Base-by-base conservation (phyloP, 1,140 invertebrate species). In the Bombus sylvicola region DNA sequence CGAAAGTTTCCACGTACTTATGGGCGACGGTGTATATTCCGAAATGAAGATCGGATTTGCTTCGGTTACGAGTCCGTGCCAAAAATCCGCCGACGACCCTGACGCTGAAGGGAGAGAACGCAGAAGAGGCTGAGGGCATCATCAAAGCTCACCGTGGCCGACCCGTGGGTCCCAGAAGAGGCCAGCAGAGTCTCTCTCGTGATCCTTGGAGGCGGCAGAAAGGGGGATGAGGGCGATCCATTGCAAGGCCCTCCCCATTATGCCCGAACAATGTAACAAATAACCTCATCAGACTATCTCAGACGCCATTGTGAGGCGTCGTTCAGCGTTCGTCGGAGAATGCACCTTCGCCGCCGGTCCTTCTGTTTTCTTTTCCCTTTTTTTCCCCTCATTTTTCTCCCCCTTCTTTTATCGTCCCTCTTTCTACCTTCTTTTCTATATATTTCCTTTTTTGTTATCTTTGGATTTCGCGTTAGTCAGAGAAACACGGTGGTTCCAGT, bases 201-300 rank as follows among this genome's bases (percentile, higher is more conserved):
- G 75, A 90, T 87, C 73, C 81, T 89, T 87, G 73, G 74, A 87
- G 74, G 85, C 87, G 64, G 34, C 76, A 79, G 89, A 75, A 85
- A 86, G 88, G 68, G 74, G 81, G 81, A 89, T 92, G 90, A 80
- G 88, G 79, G 81, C 83, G 89, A 91, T 89, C 80, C 86, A 84
- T 90, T 87, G 68, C 88, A 87, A 86, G 83, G 89, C 84, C 84
- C 83, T 79, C 82, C 68, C 90, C 89, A 92, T 92, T 92, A 92
- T 92, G 84, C 75, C 79, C 90, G 90, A 92, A 92, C 91, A 92
- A 92, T 92, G 89, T 92, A 92, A 92, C 92, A 92, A 92, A 92
- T 92, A 92, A 92, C 91, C 91, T 92, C 92, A 92, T 92, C 91
- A 91, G 90, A 81, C 91, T 89, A 91, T 91, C 89, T 91, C 88